Base-by-base conservation (phyloP, 2,888 invertebrate species). In the Catocala sponsa region DNA sequence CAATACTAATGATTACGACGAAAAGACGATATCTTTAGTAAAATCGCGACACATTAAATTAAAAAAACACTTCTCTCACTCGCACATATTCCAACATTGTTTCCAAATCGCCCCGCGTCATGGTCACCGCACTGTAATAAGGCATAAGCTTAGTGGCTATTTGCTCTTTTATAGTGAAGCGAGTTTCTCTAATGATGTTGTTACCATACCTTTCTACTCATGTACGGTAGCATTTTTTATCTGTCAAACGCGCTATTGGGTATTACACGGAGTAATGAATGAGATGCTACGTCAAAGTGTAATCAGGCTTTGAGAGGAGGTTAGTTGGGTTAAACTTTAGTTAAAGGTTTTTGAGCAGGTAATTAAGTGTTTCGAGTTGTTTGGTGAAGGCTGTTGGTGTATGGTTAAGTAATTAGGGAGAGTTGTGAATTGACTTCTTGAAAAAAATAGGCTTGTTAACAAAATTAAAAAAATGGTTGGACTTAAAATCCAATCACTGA, bases 201-300 rank as follows among this genome's bases (percentile, higher is more conserved):
- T 90, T 85, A 83, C 79, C 70, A 67, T 57, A 70, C 68, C 60
- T 61, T 60, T 66, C 52, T 56, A 59, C 52, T 46, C 48, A 66
- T 68, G 70, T 60, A 83, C 92, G 76, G 92, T 92, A 92, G 92
- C 92, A 78, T 88, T 86, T 89, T 87, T 89, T 86, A 86, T 72
- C 88, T 87, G 91, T 90, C 90, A 85, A 80, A 78, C 70, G 74
- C 57, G 43, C 70, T 76, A 75, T 58, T 76, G 76, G 65, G 76
- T 66, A 63, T 68, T 70, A 66, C 57, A 49, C 12, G 12, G 55
- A 47, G 48, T 49, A 54, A 55, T 62, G 70, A 63, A 48, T 72
- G 71, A 65, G 53, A 65, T 63, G 68, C 25, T 64, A 59, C 43
- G 43, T 15, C 42, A 13, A 48, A 25, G 43, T 59, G 44, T 49